These are phyloP conservation scores for Chironex yamaguchii DNA, from an alignment of 30 jellyfish, hydroid and myxozoan species.

Conservation along the genomic window DNA sequence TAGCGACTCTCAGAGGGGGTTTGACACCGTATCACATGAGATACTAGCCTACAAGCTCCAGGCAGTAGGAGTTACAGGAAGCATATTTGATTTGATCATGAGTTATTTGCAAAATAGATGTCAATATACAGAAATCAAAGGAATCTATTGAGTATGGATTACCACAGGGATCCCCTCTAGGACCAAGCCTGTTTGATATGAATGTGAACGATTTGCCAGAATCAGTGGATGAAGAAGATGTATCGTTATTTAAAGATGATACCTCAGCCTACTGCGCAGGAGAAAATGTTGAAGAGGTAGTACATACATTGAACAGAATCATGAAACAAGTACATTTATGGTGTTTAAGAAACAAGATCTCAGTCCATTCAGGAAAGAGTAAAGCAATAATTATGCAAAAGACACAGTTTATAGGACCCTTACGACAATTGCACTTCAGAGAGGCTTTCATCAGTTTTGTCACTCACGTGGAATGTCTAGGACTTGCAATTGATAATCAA, in stretches of 20 bases:
- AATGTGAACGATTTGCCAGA: slow-evolving; percentile 26
- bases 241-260: slow-evolving; percentile 2
- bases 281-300: slow-evolving; percentile 4
- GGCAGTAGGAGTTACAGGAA: slow-evolving; percentile 69
- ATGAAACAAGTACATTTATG: slow-evolving; percentile 55
- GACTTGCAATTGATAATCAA: slow-evolving; percentile 41
- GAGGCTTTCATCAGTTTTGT: slow-evolving; percentile 23
- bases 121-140: too few relatives aligned
- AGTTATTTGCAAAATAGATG: slow-evolving; percentile 47
- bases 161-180: slow-evolving; percentile 21
- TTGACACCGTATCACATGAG: slow-evolving; percentile 72
- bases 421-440: slow-evolving; percentile 54
- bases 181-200: neutral
- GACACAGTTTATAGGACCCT: slow-evolving; percentile 63
- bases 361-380: slow-evolving; percentile 54
- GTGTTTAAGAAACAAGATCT: slow-evolving; percentile 68
- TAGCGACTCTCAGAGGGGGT: slow-evolving; percentile 69
- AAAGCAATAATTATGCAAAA: slow-evolving; percentile 33
- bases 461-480: slow-evolving; percentile 31
- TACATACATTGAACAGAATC: slow-evolving; percentile 59
- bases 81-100: slow-evolving; percentile 34
- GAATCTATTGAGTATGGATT: neutral
- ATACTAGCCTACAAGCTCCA: slow-evolving; percentile 65
- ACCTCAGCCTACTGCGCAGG: neutral
- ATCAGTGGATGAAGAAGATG: neutral